These are phyloP conservation scores for Sycophaga agraensis DNA, from an alignment of 1,140 invertebrate genomes.

Conservation along the genomic window DNA sequence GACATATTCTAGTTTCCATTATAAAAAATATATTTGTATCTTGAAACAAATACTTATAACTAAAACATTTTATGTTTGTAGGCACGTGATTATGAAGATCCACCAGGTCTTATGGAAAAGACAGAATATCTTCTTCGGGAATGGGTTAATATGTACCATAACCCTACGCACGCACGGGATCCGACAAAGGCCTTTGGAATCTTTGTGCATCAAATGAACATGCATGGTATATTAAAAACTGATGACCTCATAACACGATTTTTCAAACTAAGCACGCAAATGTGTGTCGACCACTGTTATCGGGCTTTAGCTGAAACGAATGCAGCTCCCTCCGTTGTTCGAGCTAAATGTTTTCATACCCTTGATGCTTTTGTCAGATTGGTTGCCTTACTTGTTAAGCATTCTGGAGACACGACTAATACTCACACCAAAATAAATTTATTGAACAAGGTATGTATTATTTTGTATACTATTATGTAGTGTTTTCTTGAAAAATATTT, in stretches of 20 bases:
- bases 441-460: conserved; percentile 76
- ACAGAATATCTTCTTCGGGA: conserved; percentile 91
- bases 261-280: conserved; percentile 94
- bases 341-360: conserved; percentile 93
- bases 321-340: conserved; percentile 65
- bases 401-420: conserved; percentile 85
- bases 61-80: conserved; percentile 45
- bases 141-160: conserved; percentile 92
- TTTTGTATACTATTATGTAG: background rate
- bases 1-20: conserved; percentile 6
- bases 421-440: conserved; percentile 94
- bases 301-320: conserved; percentile 66
- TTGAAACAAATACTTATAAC: background rate
- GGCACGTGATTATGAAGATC: conserved; percentile 89
- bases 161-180: conserved; percentile 76
- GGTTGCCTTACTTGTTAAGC: conserved; percentile 94
- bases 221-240: conserved; percentile 94
- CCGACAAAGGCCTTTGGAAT: conserved; percentile 91
- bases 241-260: conserved; percentile 97
- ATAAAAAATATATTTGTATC: background rate
- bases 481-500: too few species aligned
- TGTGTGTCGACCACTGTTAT: conserved; percentile 95
- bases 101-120: conserved; percentile 91
- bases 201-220: conserved; percentile 95
- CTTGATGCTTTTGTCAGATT: conserved; percentile 94